Conservation (phyloP, 92 coral and sea anemone species). For the Hydrozoanthus gracilis region DNA sequence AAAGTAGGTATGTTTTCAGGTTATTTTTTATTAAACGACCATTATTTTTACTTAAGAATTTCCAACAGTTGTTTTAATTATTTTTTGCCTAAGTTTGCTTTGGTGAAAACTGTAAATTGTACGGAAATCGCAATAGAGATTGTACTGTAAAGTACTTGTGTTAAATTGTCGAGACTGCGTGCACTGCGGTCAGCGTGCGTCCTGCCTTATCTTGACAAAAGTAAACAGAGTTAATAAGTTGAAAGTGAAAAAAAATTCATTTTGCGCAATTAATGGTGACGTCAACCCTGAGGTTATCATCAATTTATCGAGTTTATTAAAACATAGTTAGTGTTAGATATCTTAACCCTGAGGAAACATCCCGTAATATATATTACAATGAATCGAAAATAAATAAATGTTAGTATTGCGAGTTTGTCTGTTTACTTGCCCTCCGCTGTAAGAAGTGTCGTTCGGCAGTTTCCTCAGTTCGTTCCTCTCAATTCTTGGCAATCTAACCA, state of each 20-base stretch:
- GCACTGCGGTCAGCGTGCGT: conserved; percentile 17
- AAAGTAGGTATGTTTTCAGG: conserved; percentile 30
- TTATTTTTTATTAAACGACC: conserved; percentile 43
- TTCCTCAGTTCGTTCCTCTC: too few species aligned
- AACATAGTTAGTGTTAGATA: conserved; percentile 21
- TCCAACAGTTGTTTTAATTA: conserved; percentile 31
- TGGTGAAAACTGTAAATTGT: conserved; percentile 32
- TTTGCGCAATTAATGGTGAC: conserved; percentile 26
- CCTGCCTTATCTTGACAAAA: not conserved
- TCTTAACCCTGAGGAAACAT: conserved; percentile 11
- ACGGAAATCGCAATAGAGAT: not conserved
- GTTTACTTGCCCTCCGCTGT: too few species aligned
- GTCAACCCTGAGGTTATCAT: conserved; percentile 2
- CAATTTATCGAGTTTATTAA: conserved; percentile 13
- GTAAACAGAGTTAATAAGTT: conserved; percentile 39
- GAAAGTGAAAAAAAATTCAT: conserved; percentile 26
- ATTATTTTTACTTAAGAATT: conserved; percentile 34
- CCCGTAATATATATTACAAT: conserved; percentile 48
- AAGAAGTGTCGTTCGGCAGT: too few species aligned
- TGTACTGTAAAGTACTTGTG: conserved; percentile 20
- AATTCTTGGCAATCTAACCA: too few species aligned
- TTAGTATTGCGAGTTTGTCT: not conserved
- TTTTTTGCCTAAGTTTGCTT: conserved; percentile 4
- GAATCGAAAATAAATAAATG: conserved; percentile 44
- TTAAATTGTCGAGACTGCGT: conserved; percentile 2